Evolutionary conservation across 2,888 invertebrate genomes (phyloP).

Genomic region (Gryllus longicercus): DNA sequence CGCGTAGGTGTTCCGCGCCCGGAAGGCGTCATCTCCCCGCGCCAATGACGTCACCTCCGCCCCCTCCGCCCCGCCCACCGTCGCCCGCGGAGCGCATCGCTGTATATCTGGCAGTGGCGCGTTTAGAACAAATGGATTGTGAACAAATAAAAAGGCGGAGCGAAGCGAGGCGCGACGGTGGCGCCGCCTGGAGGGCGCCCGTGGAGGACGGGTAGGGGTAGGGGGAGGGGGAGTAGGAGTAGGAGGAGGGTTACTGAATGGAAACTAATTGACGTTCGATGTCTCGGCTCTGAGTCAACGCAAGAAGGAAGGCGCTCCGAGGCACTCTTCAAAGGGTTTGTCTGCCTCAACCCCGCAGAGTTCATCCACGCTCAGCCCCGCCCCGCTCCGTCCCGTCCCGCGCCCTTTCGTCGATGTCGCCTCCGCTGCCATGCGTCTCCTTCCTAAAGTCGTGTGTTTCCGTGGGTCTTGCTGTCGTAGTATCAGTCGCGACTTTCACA

Average conservation of each 20-base stretch:
- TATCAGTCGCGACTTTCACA: no score
- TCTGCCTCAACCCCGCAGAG: no score
- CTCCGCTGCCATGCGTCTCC: no score
- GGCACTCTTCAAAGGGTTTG: no score
- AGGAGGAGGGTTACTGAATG: neutral
- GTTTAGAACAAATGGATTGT: slow-evolving; percentile 17
- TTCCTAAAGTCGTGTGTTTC: no score
- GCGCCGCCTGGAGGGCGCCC: neutral
- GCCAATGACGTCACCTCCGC: neutral
- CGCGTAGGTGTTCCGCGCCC: no score
- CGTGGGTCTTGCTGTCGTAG: no score
- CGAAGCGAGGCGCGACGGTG: neutral
- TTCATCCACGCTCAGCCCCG: no score
- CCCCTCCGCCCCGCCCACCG: neutral
- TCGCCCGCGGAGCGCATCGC: neutral
- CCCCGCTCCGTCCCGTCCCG: no score
- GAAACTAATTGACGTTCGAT: slow-evolving; percentile 17
- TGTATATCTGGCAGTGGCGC: neutral
- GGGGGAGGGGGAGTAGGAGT: neutral
- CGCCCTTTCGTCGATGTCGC: no score
- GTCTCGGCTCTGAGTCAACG: slow-evolving; percentile 17
- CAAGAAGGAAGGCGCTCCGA: no score
- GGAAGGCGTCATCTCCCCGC: no score
- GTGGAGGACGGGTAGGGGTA: neutral
- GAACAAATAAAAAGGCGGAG: neutral